phyloP scores from a whole-genome alignment of 2,888 invertebrate genomes.

The Drosophila mulleri region DNA sequence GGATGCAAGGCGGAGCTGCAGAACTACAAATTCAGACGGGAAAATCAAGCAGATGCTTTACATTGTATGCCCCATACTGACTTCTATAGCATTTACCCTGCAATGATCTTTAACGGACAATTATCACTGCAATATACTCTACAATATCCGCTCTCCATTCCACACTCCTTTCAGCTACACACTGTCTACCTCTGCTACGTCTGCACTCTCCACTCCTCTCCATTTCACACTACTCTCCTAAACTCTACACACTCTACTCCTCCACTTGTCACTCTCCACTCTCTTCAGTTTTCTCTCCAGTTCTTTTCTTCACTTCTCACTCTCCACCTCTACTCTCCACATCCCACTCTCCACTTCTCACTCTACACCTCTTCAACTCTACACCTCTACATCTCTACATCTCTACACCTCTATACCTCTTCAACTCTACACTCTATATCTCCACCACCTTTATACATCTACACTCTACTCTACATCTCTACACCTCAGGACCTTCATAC shows the following conservation, averaged over 20 bases:
- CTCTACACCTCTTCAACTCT: too few relatives aligned
- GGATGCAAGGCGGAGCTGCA: too few relatives aligned
- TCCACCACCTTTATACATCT: too few relatives aligned
- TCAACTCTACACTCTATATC: too few relatives aligned
- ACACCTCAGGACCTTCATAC: too few relatives aligned
- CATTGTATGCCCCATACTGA: too few relatives aligned
- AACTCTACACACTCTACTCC: background rate
- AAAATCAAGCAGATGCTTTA: background rate
- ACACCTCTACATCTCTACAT: too few relatives aligned
- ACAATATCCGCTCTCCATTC: background rate
- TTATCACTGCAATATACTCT: background rate
- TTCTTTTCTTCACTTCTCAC: background rate
- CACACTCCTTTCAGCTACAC: background rate
- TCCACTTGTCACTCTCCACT: background rate
- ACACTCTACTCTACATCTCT: too few relatives aligned
- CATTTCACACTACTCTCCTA: background rate
- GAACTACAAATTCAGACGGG: background rate
- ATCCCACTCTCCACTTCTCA: too few relatives aligned
- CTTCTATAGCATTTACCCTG: too few relatives aligned
- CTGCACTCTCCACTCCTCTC: background rate
- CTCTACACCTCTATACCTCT: too few relatives aligned
- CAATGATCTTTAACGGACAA: too few relatives aligned
- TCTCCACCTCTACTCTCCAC: background rate
- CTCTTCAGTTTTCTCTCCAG: background rate
- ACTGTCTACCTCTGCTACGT: background rate